Evolutionary conservation across 1,140 invertebrate species (phyloP), one percentile per base, ranked within the genome.

Genomic region (Gonatopus flavifemur): DNA sequence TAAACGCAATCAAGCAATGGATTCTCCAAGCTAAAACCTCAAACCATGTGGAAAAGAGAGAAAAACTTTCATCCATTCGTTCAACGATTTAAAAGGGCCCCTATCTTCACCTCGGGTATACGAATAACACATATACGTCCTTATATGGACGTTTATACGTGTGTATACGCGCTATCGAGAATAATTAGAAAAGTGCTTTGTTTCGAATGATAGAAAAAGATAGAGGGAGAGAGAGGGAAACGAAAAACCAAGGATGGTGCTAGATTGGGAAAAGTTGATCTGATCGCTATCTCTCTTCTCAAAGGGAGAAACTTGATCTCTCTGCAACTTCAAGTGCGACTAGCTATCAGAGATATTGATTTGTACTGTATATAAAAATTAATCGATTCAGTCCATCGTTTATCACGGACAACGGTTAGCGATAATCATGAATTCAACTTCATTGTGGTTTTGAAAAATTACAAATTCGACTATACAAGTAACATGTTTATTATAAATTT

Each of bases 31-130:
- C 46, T 58, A 43, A 60, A 58, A 58, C 38, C 55, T 54, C 51
- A 60, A 50, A n/a, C 31, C 39, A 13, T 20, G 33, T 19, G 39
- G 51, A 50, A n/a, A 55, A 59, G 47, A 59, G 56, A n/a, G n/a
- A n/a, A n/a, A n/a, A n/a, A n/a, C n/a, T 60, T 59, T 60, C 57
- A 60, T 59, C 47, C 56, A 60, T 59, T 60, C 59, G 52, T 51
- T 55, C 56, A 52, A 54, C 43, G 51, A 32, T 54, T 54, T 54
- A 52, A 43, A 52, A 58, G 31, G 43, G 42, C 59, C 25, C 21
- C 40, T 55, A 16, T 46, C 39, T 39, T 35, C 33, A 44, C 13
- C 8, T 22, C 21, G 19, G 3, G 15, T 15, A 16, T n/a, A n/a
- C n/a, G n/a, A n/a, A n/a, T n/a, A n/a, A n/a, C n/a, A n/a, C n/a